These are phyloP conservation scores for Menidia menidia DNA, from an alignment of 2,797 vertebrate species.

Conservation along the genomic window DNA sequence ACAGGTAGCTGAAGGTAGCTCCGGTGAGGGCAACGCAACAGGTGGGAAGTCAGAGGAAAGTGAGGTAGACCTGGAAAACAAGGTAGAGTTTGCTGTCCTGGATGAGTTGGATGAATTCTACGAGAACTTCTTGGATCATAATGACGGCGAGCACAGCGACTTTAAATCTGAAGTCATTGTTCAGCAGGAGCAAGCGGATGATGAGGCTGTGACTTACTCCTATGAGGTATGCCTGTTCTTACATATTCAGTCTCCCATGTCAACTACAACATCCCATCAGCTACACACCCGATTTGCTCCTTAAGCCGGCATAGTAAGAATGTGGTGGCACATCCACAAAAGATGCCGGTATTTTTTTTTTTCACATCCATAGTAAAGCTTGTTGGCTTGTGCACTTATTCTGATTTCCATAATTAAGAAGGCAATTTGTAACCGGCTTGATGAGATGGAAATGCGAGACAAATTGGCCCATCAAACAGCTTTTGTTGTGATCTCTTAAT, in stretches of 20 bases:
- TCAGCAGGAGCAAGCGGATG: slow-evolving; percentile 93
- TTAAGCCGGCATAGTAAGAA: neutral
- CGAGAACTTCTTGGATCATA: slow-evolving; percentile 95
- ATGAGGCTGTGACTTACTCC: slow-evolving; percentile 86
- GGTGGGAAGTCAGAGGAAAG: slow-evolving; percentile 83
- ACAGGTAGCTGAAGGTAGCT: slow-evolving; percentile 80
- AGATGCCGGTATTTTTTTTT: too few species aligned
- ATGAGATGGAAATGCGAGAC: neutral
- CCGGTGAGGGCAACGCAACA: slow-evolving; percentile 75
- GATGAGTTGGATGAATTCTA: slow-evolving; percentile 98
- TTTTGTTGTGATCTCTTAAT: neutral
- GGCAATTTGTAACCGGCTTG: too few species aligned
- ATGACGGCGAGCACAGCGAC: slow-evolving; percentile 88
- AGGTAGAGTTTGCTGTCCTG: slow-evolving; percentile 98
- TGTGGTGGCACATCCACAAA: neutral
- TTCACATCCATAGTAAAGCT: neutral
- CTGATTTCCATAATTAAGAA: too few species aligned
- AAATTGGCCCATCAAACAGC: neutral
- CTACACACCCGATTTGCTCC: neutral
- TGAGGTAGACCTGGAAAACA: slow-evolving; percentile 93
- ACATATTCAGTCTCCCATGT: slow-evolving; percentile 2
- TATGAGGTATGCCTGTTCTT: slow-evolving; percentile 90
- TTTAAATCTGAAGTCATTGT: slow-evolving; percentile 94
- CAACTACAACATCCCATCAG: neutral
- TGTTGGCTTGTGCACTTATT: too few species aligned